Base-by-base conservation (phyloP, 2,113 vertebrate genomes). In the Mastomys natalensis region DNA sequence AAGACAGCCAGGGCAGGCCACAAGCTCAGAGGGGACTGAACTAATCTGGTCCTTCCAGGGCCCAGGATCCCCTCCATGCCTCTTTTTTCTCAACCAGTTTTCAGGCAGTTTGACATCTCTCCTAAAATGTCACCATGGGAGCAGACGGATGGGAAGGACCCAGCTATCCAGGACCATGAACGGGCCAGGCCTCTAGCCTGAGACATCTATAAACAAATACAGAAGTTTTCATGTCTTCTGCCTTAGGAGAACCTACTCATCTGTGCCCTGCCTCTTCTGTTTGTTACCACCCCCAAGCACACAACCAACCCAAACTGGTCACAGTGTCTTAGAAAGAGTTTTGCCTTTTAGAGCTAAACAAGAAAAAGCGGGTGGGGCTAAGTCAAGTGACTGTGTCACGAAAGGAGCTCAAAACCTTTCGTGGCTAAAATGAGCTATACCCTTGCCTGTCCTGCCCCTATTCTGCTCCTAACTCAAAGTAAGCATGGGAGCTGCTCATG, bases 61-160 rank as follows among this genome's bases (percentile, higher is more conserved):
- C 0, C 26, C 0, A 1, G 48, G 29, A n/a, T 0, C 0, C 40
- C 19, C 40, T 1, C 0, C 12, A 62, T 0, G 1, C n/a, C 53
- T 55, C 19, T 3, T 5, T 26, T 82, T 60, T 93, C 45, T 78
- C 45, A 34, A 19, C 2, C 4, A 40, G 51, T 84, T 76, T 94
- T 88, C 45, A 77, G 82, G 60, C 31, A 45, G 58, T 82, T n/a
- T 82, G 13, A 77, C 85, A n/a, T 0, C 2, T 10, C 22, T 85
- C n/a, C 70, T 88, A 31, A 74, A 91, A 95, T 51, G 21, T 77
- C 5, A 12, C 26, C 9, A 48, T 58, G 34, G 3, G 40, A 81
- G 29, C 58, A 55, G 11, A 40, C 31, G 43, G 45, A 7, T 43
- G 43, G 13, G 68, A 91, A 13, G 21, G 19, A 5, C 2, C 2